Evolutionary conservation across 2,888 invertebrate genomes (phyloP), one percentile per base, ranked within the genome.

Genomic region (Melanostoma mellinum): DNA sequence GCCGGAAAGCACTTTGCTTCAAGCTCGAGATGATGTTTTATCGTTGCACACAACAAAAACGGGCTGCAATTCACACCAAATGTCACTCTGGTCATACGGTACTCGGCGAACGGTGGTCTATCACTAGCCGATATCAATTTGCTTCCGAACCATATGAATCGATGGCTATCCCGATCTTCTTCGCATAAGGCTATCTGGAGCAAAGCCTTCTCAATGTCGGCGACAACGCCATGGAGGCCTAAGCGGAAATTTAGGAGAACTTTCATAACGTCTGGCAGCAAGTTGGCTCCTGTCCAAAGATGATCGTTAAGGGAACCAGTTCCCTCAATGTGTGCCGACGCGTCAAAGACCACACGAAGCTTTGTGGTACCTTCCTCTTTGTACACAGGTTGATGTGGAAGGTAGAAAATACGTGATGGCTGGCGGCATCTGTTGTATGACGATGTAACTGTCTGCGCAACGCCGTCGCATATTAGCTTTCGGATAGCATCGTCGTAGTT

Each of bases 21-120:
- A 8, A 9, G 8, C n/a, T 46, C 1, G 1, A 69, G 52, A 20
- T 52, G 50, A 6, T 10, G 10, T 10, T 38, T 33, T 6, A 55
- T 68, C 10, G 63, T 56, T 3, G 63, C 63, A 32, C 42, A 46
- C 3, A 73, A 36, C 8, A 72, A 5, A 36, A 61, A 61, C 4
- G 61, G 61, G 61, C 61, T 61, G n/a, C 69, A 69, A 35, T 60
- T 72, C 5, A 72, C 53, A 0, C 72, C 61, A 46, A 72, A 72
- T 4, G 53, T 72, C 2, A 72, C 61, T 44, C 61, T 53, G 0
- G 72, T 72, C 61, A 61, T 72, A 4, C 53, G 33, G 35, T n/a
- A 58, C 3, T 35, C 10, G 2, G 0, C 35, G 10, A 50, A 65
- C 65, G 3, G 8, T 53, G 48, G 40, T 8, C 52, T 65, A 42